A percentile compares a stretch with the other conserved stretches of the same genome.
Conservation (phyloP, 2,113 vertebrate species). For the Caretta caretta region DNA sequence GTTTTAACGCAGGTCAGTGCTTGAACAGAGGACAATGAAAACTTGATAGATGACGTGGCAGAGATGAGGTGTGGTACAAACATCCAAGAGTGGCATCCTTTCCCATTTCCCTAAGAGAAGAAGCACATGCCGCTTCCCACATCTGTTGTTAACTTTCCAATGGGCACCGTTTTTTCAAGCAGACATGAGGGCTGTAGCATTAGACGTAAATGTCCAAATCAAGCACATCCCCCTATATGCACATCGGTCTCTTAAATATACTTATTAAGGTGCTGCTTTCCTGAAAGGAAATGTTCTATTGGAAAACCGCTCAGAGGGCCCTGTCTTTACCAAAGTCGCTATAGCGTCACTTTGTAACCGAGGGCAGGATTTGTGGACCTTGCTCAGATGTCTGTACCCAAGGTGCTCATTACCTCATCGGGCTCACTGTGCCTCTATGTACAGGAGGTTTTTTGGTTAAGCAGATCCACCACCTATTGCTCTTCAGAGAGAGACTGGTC, state of each 20-base stretch:
- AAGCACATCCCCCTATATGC: background rate
- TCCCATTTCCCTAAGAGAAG: background rate
- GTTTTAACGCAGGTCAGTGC: conserved; percentile 90
- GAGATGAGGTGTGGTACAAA: background rate
- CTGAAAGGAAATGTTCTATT: background rate
- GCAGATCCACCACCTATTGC: fast-evolving
- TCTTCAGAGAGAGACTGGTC: background rate
- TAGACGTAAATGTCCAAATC: background rate
- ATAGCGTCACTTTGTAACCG: background rate
- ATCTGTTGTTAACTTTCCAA: background rate
- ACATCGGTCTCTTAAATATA: background rate
- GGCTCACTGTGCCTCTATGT: background rate
- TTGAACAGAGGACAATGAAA: background rate
- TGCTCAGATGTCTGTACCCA: background rate
- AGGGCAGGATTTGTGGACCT: background rate
- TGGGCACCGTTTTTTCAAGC: background rate
- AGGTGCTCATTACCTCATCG: background rate
- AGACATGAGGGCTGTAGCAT: background rate
- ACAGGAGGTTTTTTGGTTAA: background rate
- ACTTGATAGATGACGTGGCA: background rate
- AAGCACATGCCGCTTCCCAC: background rate
- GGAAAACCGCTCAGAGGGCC: background rate
- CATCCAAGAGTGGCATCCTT: background rate
- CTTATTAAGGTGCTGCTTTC: background rate
- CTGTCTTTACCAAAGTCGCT: too few relatives aligned